A percentile compares a stretch with the other conserved stretches of the same genome.
These are phyloP conservation scores for Salvelinus sp. DNA, from an alignment of 2,113 vertebrate species.

Conservation along the genomic window DNA sequence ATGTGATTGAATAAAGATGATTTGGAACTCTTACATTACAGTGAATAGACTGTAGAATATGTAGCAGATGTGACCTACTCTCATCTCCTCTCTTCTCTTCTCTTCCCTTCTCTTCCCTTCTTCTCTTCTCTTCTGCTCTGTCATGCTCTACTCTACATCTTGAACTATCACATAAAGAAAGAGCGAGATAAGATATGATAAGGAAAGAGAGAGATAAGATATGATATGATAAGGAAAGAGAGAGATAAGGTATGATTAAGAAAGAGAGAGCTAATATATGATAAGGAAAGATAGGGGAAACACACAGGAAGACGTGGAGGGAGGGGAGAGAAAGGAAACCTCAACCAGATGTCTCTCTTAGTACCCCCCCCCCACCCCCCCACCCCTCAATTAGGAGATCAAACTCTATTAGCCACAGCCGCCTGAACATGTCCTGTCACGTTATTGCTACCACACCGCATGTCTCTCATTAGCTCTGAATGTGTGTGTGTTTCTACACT, in stretches of 20 bases:
- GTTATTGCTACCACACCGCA: not conserved
- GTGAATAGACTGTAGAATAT: not conserved
- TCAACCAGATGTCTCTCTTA: not conserved
- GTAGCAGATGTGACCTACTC: not conserved
- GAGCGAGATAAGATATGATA: not conserved
- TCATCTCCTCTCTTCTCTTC: not conserved
- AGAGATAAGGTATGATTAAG: too few species aligned
- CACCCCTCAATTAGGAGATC: too few species aligned
- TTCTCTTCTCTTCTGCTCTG: not conserved
- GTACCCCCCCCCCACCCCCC: too few species aligned
- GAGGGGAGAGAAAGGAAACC: not conserved
- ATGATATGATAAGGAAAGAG: too few species aligned
- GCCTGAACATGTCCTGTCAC: not conserved
- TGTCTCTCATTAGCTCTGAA: not conserved
- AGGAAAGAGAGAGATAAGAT: too few species aligned
- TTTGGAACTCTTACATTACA: not conserved
- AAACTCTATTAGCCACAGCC: not conserved
- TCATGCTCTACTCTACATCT: slow-evolving; percentile 5
- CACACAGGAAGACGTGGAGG: too few species aligned
- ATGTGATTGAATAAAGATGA: slow-evolving; percentile 2
- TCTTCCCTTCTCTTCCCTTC: not conserved
- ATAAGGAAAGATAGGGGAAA: not conserved
- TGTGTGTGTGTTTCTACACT: too few species aligned
- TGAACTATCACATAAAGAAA: slow-evolving; percentile 31
- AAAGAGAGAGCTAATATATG: not conserved